Base-by-base conservation (phyloP, 2,113 vertebrate genomes). In the Mionectes macconnelli region DNA sequence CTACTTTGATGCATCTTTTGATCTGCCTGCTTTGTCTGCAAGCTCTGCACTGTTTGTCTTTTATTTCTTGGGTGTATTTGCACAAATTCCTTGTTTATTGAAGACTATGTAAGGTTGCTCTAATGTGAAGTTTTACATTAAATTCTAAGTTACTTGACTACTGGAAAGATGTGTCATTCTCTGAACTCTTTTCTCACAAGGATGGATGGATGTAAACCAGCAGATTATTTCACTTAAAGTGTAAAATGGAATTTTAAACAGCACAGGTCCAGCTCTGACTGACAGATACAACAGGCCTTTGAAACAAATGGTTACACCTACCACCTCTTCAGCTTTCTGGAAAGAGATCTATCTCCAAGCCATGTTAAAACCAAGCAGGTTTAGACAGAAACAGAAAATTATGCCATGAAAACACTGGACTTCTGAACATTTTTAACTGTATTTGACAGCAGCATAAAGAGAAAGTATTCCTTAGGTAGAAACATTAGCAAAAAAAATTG, bases 251-350 rank as follows among this genome's bases (percentile, higher is more conserved):
- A 11, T 66, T 84, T 67, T 24, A 56, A 89, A 40, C 35, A 64
- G 23, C 31, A 6, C 22, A n/a, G 18, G 23, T 69, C 50, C 28
- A 77, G 11, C 19, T 77, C 24, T 40, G 22, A 25, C 21, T 17
- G 49, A 15, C 8, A 4, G 14, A 60, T 60, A 23, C 8, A 33
- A 44, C 1, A 4, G 0, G 0, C 18, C 74, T 86, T n/a, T 74
- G 55, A 83, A 85, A 62, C 9, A 50, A 62, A 31, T 4, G 4
- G 25, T 68, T 52, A 44, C 14, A 68, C 42, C 33, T 76, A 10
- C 23, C 49, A 62, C 7, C n/a, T 56, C 25, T 69, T 76, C 6
- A 66, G n/a, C 30, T 85, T 60, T 49, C 40, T 49, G 49, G 18
- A 55, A 79, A 53, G 47, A 82, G n/a, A 47, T 50, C 22, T 55